Evolutionary conservation across 1,140 invertebrate genomes (phyloP).

Genomic region (Polyergus mexicanus): DNA sequence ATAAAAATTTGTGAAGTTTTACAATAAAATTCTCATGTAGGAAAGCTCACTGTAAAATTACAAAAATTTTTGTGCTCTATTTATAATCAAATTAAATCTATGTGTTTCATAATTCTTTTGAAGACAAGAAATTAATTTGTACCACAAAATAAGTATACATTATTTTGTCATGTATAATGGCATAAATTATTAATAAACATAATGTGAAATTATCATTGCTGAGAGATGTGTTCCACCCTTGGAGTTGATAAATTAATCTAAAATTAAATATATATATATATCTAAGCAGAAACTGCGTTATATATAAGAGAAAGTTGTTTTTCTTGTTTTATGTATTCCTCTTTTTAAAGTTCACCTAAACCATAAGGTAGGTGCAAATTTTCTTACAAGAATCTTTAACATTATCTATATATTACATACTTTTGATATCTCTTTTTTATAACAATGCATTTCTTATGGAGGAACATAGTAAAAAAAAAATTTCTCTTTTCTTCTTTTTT

Average conservation of each 20-base stretch:
- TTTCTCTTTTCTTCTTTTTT: neutral
- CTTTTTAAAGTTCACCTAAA: slow-evolving; percentile 71
- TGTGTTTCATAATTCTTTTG: slow-evolving; percentile 30
- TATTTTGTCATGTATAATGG: slow-evolving; percentile 45
- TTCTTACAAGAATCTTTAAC: slow-evolving; percentile 77
- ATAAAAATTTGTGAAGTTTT: neutral
- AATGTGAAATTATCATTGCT: slow-evolving; percentile 65
- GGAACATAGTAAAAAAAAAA: slow-evolving; percentile 74
- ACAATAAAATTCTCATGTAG: neutral
- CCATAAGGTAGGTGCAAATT: slow-evolving; percentile 82
- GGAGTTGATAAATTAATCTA: slow-evolving; percentile 79
- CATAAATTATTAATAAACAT: slow-evolving; percentile 48
- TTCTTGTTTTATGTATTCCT: slow-evolving; percentile 70
- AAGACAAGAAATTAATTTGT: slow-evolving; percentile 36
- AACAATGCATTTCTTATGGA: slow-evolving; percentile 86
- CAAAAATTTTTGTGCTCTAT: slow-evolving; percentile 15
- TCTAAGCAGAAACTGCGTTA: slow-evolving; percentile 68
- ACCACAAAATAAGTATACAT: slow-evolving; percentile 26
- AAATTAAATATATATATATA: slow-evolving; percentile 45
- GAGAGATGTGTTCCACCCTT: slow-evolving; percentile 81
- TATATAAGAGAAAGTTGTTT: slow-evolving; percentile 60
- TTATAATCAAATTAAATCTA: slow-evolving; percentile 32
- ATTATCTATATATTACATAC: slow-evolving; percentile 67
- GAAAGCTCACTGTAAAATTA: neutral
- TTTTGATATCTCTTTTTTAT: slow-evolving; percentile 68